Percentiles rank a stretch among this genome's conserved stretches.
Conservation (phyloP, 2,797 vertebrate species). For the Siniperca undulata region DNA sequence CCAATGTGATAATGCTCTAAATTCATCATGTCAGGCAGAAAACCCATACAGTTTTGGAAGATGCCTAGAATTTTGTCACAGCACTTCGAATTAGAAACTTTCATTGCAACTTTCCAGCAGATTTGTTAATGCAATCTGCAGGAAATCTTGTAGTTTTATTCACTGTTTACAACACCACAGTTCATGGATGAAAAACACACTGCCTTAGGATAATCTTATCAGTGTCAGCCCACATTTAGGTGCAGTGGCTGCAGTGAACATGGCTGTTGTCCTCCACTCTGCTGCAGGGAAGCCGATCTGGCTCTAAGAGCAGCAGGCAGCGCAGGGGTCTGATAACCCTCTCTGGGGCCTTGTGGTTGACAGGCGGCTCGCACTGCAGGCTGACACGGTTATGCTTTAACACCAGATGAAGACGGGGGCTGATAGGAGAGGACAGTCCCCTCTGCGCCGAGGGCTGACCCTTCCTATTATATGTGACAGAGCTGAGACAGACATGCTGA, state of each 20-base stretch:
- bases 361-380: conserved; percentile 67
- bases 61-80: neutral
- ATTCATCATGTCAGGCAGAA: conserved; percentile 28
- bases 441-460: conserved; percentile 70
- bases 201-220: conserved; percentile 57
- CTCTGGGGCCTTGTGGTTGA: conserved; percentile 72
- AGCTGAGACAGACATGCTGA: conserved; percentile 69
- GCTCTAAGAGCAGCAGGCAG: conserved; percentile 61
- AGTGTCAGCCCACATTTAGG: conserved; percentile 51
- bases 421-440: conserved; percentile 68
- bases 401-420: conserved; percentile 69
- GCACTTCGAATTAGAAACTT: conserved; percentile 6
- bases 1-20: conserved; percentile 9
- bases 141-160: conserved; percentile 22
- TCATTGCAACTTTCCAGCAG: conserved; percentile 7
- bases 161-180: conserved; percentile 13
- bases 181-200: conserved; percentile 40
- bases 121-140: conserved; percentile 21
- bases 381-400: conserved; percentile 69
- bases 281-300: conserved; percentile 47
- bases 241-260: conserved; percentile 25
- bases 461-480: conserved; percentile 78
- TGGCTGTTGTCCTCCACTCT: conserved; percentile 39
- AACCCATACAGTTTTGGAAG: conserved; percentile 11
- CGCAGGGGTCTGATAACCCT: conserved; percentile 69